phyloP scores from a whole-genome alignment of 2,888 invertebrate species.

The Dorcus parallelipipedus region DNA sequence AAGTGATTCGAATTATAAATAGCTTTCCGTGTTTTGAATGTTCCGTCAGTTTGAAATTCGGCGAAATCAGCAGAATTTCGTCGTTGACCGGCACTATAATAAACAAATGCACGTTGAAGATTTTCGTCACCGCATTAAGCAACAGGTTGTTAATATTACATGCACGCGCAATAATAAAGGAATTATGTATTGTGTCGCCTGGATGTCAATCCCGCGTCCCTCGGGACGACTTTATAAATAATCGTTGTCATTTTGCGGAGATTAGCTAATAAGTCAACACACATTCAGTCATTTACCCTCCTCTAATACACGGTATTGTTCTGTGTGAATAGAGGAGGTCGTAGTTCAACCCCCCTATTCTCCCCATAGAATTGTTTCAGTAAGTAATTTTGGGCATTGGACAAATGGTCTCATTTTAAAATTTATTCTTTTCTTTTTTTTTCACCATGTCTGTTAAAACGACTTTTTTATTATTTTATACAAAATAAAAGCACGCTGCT shows the following conservation, averaged over 20 bases:
- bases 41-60: no score
- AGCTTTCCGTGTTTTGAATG: no score
- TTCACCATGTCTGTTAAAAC: no score
- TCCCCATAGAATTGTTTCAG: conserved; percentile 3
- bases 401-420: neutral
- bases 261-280: conserved; percentile 49
- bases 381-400: neutral
- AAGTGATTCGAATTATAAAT: no score
- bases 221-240: conserved; percentile 37
- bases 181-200: conserved; percentile 27
- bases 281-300: conserved; percentile 38
- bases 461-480: no score
- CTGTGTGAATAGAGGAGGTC: conserved; percentile 9
- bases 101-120: no score
- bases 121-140: conserved; percentile 8
- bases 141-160: conserved; percentile 33
- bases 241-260: conserved; percentile 45
- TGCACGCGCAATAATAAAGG: conserved; percentile 27
- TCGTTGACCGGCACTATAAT: no score
- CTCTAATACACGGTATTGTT: conserved; percentile 25
- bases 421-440: no score
- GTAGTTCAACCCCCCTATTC: conserved; percentile 1
- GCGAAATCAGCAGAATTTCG: no score
- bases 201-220: conserved; percentile 10
- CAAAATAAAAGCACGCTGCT: no score